Percentiles rank a stretch among this genome's conserved stretches.
These are phyloP conservation scores for Zaprionus bogoriensis DNA, from an alignment of 2,888 invertebrate genomes.

Conservation along the genomic window DNA sequence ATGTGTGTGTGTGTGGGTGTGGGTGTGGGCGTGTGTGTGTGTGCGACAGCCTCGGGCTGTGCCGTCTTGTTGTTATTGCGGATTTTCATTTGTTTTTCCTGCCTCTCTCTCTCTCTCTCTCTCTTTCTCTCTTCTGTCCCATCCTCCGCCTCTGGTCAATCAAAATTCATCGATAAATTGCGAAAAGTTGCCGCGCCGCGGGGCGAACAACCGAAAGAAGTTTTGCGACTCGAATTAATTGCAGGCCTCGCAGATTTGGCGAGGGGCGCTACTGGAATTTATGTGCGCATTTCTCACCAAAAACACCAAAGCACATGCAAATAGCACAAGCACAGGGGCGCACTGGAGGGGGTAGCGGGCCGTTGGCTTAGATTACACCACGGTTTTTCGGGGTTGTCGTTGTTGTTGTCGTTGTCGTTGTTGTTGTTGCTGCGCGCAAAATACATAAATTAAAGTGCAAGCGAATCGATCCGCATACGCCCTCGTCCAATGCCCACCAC, in stretches of 20 bases:
- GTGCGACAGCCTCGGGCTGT: not conserved
- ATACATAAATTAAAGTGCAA: constrained; percentile 73
- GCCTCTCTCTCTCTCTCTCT: not conserved
- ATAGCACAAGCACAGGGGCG: constrained; percentile 22
- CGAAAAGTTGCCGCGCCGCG: constrained; percentile 41
- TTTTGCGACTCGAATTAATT: constrained; percentile 57
- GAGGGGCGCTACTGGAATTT: constrained; percentile 69
- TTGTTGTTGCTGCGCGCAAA: constrained; percentile 40
- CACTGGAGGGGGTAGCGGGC: not conserved
- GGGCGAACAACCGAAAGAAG: too few species aligned
- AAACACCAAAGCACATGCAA: constrained; percentile 49
- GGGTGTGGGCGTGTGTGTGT: constrained; percentile 1
- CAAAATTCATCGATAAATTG: constrained; percentile 54
- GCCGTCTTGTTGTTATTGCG: constrained; percentile 8
- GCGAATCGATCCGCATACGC: constrained; percentile 46
- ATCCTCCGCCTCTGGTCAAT: constrained; percentile 37
- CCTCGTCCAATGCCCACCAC: not conserved
- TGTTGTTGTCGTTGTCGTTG: constrained; percentile 8
- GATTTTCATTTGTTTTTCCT: constrained; percentile 9
- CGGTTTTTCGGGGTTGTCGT: constrained; percentile 29
- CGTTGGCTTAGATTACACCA: constrained; percentile 34
- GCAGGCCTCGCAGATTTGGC: constrained; percentile 41
- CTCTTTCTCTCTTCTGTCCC: not conserved
- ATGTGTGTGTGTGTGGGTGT: constrained; percentile 2
- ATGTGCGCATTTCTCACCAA: constrained; percentile 59